phyloP scores from a whole-genome alignment of 1,140 invertebrate species.

The Rhopalosiphum maidis region DNA sequence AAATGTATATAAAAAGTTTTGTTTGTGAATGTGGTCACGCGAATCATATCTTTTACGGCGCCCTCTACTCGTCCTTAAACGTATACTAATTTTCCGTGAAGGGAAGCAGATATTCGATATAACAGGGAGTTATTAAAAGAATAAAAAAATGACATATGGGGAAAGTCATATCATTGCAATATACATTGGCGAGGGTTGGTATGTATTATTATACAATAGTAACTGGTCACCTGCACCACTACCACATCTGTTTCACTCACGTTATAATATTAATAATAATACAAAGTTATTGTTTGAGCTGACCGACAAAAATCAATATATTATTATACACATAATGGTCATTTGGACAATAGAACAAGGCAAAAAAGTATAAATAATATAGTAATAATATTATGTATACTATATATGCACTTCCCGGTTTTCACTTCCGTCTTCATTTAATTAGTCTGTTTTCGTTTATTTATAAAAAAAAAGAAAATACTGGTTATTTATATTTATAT shows the following conservation, averaged over 20 bases:
- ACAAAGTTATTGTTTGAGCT: background rate
- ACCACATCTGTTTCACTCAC: background rate
- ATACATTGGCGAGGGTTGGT: background rate
- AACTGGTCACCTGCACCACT: background rate
- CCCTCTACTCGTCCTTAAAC: background rate
- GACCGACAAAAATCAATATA: slow-evolving; percentile 22
- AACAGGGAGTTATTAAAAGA: background rate
- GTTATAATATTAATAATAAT: background rate
- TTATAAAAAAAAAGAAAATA: background rate
- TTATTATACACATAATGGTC: background rate
- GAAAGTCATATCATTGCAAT: background rate
- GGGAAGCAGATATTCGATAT: background rate
- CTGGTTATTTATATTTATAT: background rate
- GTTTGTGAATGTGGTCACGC: background rate
- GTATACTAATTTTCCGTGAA: background rate
- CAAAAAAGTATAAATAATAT: background rate
- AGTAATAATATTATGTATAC: background rate
- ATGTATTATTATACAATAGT: background rate
- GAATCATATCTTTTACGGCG: background rate
- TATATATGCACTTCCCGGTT: background rate
- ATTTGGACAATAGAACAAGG: background rate
- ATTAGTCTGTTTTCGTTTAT: background rate
- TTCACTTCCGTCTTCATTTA: background rate
- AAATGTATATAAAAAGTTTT: background rate
- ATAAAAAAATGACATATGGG: background rate